These are phyloP conservation scores for Cyrtonyx montezumae DNA, from an alignment of 2,113 vertebrate species.

Conservation along the genomic window DNA sequence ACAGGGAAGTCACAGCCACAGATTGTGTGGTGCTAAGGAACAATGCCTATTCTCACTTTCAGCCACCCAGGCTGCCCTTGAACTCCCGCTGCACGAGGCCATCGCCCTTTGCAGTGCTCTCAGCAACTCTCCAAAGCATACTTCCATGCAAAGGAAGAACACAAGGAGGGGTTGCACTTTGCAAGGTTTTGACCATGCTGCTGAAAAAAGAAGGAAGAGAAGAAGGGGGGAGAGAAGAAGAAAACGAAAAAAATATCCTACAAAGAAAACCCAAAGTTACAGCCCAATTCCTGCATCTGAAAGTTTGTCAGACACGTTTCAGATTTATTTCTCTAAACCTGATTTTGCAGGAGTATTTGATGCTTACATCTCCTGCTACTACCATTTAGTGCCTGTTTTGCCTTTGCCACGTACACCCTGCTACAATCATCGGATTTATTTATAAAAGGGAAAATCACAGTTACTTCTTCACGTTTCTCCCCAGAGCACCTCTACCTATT, in stretches of 20 bases:
- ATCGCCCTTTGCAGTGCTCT: background rate
- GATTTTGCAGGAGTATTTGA: background rate
- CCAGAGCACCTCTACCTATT: background rate
- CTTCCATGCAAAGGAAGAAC: background rate
- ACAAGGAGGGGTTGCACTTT: background rate
- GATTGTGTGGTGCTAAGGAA: background rate
- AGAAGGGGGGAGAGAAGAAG: too few species aligned
- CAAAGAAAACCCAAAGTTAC: background rate
- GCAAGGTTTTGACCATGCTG: background rate
- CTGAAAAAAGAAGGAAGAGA: background rate
- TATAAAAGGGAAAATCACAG: background rate
- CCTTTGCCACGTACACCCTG: background rate
- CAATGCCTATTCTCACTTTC: background rate
- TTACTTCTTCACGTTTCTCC: background rate
- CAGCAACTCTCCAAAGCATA: rapidly evolving
- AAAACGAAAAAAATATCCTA: background rate
- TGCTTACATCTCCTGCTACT: background rate
- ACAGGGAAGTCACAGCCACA: background rate
- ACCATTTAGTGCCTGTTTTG: background rate
- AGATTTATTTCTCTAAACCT: background rate
- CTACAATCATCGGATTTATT: background rate
- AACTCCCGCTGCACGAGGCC: background rate
- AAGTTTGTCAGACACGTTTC: background rate
- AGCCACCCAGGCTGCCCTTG: background rate
- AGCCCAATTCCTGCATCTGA: background rate